Conservation (phyloP, 2,113 vertebrate genomes). For the Aleadryas rufinucha region DNA sequence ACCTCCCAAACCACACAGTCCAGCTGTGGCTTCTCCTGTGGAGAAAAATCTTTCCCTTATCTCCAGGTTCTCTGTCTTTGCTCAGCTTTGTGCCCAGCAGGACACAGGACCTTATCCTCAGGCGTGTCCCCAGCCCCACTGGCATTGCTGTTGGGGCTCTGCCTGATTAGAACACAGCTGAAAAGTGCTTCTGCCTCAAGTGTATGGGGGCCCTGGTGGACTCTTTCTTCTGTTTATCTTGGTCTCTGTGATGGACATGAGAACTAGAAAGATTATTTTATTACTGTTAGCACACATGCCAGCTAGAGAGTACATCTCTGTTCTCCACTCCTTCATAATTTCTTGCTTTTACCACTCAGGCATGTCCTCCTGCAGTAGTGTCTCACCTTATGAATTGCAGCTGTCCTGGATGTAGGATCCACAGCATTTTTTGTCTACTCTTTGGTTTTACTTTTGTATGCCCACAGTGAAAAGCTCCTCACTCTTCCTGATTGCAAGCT, state of each 20-base stretch:
- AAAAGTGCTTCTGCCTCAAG: not conserved
- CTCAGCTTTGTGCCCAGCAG: not conserved
- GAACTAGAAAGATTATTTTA: not conserved
- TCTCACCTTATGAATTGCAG: not conserved
- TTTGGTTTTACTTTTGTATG: not conserved
- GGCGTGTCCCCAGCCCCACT: accelerated
- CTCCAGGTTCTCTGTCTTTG: not conserved
- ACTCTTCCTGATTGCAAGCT: not conserved
- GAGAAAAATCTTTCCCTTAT: not conserved
- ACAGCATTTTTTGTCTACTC: not conserved
- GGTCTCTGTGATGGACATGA: not conserved
- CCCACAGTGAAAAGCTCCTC: not conserved
- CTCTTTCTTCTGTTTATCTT: not conserved
- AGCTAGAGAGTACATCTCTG: not conserved
- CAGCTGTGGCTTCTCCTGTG: not conserved
- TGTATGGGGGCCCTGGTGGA: accelerated
- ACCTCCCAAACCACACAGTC: too few species aligned
- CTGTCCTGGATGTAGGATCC: not conserved
- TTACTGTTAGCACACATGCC: not conserved
- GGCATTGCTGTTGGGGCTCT: not conserved
- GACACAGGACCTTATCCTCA: not conserved
- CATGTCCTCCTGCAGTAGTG: not conserved
- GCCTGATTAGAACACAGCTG: not conserved
- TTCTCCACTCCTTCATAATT: not conserved
- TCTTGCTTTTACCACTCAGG: not conserved